These are phyloP conservation scores for Euphydryas editha DNA, from an alignment of 2,888 invertebrate species.

Conservation along the genomic window DNA sequence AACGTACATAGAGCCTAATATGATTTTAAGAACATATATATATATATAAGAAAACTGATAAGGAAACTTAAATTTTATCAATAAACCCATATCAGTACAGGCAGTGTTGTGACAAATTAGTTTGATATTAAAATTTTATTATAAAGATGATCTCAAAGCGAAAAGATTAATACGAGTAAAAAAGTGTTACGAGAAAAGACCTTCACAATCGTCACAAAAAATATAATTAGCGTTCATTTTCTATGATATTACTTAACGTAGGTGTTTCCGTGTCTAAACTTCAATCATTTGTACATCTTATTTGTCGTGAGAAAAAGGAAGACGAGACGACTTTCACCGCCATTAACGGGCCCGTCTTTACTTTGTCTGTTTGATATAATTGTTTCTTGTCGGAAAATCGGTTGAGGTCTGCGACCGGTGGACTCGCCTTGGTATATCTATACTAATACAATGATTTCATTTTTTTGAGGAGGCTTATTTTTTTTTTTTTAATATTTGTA, in stretches of 20 bases:
- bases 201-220: conserved; percentile 40
- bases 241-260: conserved; percentile 41
- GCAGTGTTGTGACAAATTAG: background rate
- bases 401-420: conserved; percentile 21
- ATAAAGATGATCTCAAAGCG: conserved; percentile 6
- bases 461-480: background rate
- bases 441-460: background rate
- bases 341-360: conserved; percentile 55
- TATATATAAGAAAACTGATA: too few species aligned
- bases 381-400: conserved; percentile 51
- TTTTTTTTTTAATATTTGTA: too few species aligned
- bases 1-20: too few species aligned
- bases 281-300: conserved; percentile 54
- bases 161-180: conserved; percentile 28
- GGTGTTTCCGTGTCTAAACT: conserved; percentile 52
- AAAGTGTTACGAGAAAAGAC: conserved; percentile 31
- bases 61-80: too few species aligned
- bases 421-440: background rate
- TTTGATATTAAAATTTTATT: background rate
- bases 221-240: conserved; percentile 41
- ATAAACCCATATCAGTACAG: background rate
- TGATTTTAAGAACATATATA: too few species aligned
- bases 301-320: conserved; percentile 70
- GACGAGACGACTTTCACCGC: conserved; percentile 61
- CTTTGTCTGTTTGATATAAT: conserved; percentile 52